Evolutionary conservation across 2,797 vertebrate species (phyloP).

Genomic region (Cetoscarus ocellatus): DNA sequence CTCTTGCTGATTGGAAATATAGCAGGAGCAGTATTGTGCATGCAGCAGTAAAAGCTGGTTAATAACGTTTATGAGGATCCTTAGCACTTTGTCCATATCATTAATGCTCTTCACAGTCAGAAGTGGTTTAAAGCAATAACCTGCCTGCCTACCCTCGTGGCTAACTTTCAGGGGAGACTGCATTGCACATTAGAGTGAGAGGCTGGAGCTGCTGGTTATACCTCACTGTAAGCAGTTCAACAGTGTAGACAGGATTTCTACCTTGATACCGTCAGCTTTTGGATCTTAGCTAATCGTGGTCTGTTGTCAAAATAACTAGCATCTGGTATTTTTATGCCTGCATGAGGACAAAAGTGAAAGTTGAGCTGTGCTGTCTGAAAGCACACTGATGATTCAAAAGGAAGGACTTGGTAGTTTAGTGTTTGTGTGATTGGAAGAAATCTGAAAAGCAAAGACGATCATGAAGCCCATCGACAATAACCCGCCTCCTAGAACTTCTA

Average conservation of each 20-base stretch:
- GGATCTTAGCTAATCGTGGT: too few relatives aligned
- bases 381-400: too few relatives aligned
- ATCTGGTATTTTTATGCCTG: too few relatives aligned
- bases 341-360: too few relatives aligned
- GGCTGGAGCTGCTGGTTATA: slow-evolving; percentile 15
- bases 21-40: slow-evolving; percentile 46
- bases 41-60: slow-evolving; percentile 66
- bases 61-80: slow-evolving; percentile 72
- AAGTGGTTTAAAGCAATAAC: slow-evolving; percentile 70
- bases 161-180: slow-evolving; percentile 48
- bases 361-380: too few relatives aligned
- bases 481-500: too few relatives aligned
- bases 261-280: too few relatives aligned
- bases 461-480: too few relatives aligned
- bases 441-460: too few relatives aligned
- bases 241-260: background rate
- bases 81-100: slow-evolving; percentile 70
- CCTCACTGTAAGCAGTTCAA: slow-evolving; percentile 7
- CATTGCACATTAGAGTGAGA: slow-evolving; percentile 9
- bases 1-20: slow-evolving; percentile 60
- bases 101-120: slow-evolving; percentile 67
- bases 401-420: too few relatives aligned
- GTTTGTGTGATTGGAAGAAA: background rate
- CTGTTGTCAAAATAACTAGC: too few relatives aligned
- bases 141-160: slow-evolving; percentile 42